Base-by-base conservation (phyloP, 2,113 vertebrate genomes). In the Leptobrachium leishanense region DNA sequence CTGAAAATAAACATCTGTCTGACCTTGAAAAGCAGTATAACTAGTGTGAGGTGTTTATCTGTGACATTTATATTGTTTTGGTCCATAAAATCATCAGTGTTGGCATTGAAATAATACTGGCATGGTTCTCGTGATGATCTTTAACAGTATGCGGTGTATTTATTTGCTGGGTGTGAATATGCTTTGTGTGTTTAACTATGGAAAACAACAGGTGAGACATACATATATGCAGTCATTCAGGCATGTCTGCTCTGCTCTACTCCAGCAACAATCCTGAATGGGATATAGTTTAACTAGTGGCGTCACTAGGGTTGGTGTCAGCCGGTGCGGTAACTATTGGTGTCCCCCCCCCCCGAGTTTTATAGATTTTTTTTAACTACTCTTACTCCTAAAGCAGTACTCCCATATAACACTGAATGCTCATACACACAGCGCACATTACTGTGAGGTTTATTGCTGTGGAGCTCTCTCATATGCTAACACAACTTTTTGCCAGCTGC, bases 31-130 rank as follows among this genome's bases (percentile, higher is more conserved):
- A 54, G 54, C 65, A 44, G 76, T 65, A 79, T 20, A 79, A 79
- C 76, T 40, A 59, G 76, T 31, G 20, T 31, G 20, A 31, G 0
- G 4, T 50, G 4, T 8, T 50, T 50, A 8, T 50, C 76, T 54
- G 12, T 72, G 57, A 78, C 59, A 63, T 65, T 20, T 44, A 43
- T n/a, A 59, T 50, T 71, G 54, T 63, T 72, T 71, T 78, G n/a
- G 50, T 64, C 31, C 41, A 42, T 40, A 42, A 43, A 68, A 39
- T 43, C 41, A 72, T 31, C 43, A 20, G 7, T 53, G 68, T 0
- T 72, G 68, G 65, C 59, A 72, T 57, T 8, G 31, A 15, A 42
- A 78, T 77, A 71, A 46, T 46, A 72, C 46, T 79, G 76, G 15
- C 68, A 79, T 79, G 68, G 65, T 79, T 72, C 41, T 64, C 13